These are phyloP conservation scores for Spheniscus humboldti DNA, from an alignment of 2,797 vertebrate species.

Conservation along the genomic window DNA sequence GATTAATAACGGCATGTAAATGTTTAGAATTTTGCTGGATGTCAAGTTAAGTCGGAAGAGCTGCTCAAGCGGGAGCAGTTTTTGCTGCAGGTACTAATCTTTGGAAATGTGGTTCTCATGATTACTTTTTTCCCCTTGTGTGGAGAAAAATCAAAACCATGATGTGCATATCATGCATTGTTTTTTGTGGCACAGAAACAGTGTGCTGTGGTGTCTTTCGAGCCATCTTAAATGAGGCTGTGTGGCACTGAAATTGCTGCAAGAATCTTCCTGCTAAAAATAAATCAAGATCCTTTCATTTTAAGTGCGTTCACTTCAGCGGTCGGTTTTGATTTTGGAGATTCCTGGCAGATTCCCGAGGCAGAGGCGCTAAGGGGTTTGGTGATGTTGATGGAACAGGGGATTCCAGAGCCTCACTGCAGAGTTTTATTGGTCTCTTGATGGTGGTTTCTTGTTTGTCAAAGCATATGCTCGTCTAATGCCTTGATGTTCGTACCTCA, in stretches of 20 bases:
- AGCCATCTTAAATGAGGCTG: not conserved
- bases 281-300: not conserved
- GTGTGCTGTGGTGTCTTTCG: not conserved
- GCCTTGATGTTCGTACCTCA: not conserved
- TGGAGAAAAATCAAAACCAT: not conserved
- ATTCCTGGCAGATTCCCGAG: not conserved
- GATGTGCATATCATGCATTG: accelerated
- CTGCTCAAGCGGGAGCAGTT: not conserved
- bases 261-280: not conserved
- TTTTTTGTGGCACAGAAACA: not conserved
- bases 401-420: not conserved
- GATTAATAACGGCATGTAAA: not conserved
- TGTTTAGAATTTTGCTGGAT: not conserved
- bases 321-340: not conserved
- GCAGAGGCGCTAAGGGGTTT: not conserved
- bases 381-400: not conserved
- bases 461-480: not conserved
- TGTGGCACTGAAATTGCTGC: not conserved
- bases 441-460: not conserved
- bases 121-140: not conserved
- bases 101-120: not conserved
- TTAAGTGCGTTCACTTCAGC: not conserved
- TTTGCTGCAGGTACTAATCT: not conserved
- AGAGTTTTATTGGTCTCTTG: not conserved
- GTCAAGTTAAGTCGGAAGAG: not conserved